Conservation (phyloP, 2,797 vertebrate species). For the Lepilemur ruficaudatus region DNA sequence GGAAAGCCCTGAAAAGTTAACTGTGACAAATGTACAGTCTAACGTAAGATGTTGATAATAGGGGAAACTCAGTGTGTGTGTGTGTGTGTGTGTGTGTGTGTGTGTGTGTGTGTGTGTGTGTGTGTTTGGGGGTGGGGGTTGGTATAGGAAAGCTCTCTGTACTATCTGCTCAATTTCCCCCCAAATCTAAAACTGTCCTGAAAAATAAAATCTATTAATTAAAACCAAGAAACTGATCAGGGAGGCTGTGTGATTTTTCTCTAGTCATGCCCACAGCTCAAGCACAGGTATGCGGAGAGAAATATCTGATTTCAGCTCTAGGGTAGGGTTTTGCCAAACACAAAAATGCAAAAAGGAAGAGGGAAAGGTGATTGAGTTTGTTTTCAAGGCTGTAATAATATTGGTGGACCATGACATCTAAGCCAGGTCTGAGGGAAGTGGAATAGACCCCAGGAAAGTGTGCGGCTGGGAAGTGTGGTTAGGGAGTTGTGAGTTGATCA, state of each 20-base stretch:
- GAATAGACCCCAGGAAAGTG: neutral
- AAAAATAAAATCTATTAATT: neutral
- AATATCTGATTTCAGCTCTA: neutral
- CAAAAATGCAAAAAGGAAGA: neutral
- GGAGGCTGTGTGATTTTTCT: neutral
- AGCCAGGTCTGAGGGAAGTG: neutral
- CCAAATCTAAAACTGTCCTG: neutral
- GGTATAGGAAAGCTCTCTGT: neutral
- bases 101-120: neutral
- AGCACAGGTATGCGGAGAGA: neutral
- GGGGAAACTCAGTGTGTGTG: neutral
- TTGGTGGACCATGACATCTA: neutral
- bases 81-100: neutral
- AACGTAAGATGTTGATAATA: neutral
- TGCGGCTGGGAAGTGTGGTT: neutral
- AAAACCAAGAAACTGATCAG: neutral
- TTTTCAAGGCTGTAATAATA: neutral
- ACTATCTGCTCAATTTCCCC: neutral
- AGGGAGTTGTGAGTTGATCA: neutral
- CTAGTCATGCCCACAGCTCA: neutral
- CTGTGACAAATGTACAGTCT: neutral
- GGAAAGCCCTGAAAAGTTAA: neutral
- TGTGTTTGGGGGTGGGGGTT: rapidly evolving
- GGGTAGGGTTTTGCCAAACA: neutral
- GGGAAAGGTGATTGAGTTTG: neutral